These are phyloP conservation scores for Apostichopus parvimensis DNA, from an alignment of 35 echinoderm and acorn worm genomes.

Conservation along the genomic window DNA sequence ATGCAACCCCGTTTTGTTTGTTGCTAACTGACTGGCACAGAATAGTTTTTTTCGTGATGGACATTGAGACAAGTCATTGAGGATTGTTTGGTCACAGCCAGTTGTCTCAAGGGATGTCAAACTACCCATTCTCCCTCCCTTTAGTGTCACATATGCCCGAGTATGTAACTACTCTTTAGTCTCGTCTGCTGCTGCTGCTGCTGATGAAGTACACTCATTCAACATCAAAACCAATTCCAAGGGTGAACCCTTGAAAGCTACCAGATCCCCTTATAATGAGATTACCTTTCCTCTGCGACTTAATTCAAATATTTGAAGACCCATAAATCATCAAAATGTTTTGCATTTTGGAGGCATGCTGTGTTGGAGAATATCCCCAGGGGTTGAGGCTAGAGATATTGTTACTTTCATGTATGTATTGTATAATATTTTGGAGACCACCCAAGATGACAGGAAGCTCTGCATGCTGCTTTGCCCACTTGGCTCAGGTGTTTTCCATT, in stretches of 20 bases:
- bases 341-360: constrained; percentile 29
- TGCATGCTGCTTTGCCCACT: background rate
- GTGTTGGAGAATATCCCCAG: background rate
- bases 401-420: constrained; percentile 43
- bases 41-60: no score
- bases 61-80: no score
- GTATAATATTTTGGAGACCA: constrained; percentile 40
- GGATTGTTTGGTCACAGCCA: no score
- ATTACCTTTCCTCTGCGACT: constrained; percentile 34
- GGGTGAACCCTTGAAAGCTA: background rate
- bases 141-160: no score
- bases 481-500: constrained; percentile 10
- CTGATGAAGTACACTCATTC: constrained; percentile 1
- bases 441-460: constrained; percentile 34
- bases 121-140: no score
- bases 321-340: constrained; percentile 47
- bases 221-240: constrained; percentile 30
- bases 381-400: background rate
- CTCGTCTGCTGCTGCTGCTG: no score
- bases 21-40: no score
- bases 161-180: no score
- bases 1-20: no score
- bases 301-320: constrained; percentile 45
- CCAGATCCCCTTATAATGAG: constrained; percentile 35
- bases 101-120: no score